These are phyloP conservation scores for Trachythela sp. DNA, from an alignment of 64 coral and sea anemone genomes.

Conservation along the genomic window DNA sequence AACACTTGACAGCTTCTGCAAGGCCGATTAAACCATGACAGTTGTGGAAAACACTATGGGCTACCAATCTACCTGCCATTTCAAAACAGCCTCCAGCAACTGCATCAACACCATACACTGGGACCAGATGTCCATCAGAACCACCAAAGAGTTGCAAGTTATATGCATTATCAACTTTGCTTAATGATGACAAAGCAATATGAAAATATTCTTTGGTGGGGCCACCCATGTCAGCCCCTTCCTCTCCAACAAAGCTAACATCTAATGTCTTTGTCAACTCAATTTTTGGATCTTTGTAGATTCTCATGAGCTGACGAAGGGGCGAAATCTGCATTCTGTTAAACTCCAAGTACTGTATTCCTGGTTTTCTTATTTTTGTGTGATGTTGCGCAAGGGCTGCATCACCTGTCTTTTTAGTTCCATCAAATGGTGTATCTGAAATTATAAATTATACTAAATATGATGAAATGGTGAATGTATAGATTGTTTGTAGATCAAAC, in stretches of 20 bases:
- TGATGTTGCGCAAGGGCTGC: background rate
- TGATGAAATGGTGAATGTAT: background rate
- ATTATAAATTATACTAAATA: background rate
- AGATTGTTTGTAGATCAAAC: no score
- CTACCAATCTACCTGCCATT: constrained; percentile 49
- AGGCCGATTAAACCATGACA: constrained; percentile 43
- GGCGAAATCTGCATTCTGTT: constrained; percentile 51
- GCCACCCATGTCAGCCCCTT: constrained; percentile 52
- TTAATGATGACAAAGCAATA: constrained; percentile 22
- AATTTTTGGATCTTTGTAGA: constrained; percentile 45
- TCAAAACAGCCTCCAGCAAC: constrained; percentile 39
- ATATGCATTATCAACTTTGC: constrained; percentile 41
- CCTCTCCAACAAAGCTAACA: constrained; percentile 37
- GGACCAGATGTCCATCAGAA: constrained; percentile 40
- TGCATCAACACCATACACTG: constrained; percentile 44
- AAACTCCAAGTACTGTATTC: constrained; percentile 26
- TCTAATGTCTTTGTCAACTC: constrained; percentile 26
- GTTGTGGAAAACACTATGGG: constrained; percentile 48
- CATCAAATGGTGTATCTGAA: background rate
- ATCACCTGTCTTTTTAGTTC: background rate
- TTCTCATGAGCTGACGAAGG: constrained; percentile 44
- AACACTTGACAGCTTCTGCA: constrained; percentile 49
- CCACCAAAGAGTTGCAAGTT: constrained; percentile 52
- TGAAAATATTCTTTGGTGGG: constrained; percentile 55
- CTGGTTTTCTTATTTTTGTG: background rate